Base-by-base conservation (phyloP, 2,113 vertebrate species). In the Cottus gobio region DNA sequence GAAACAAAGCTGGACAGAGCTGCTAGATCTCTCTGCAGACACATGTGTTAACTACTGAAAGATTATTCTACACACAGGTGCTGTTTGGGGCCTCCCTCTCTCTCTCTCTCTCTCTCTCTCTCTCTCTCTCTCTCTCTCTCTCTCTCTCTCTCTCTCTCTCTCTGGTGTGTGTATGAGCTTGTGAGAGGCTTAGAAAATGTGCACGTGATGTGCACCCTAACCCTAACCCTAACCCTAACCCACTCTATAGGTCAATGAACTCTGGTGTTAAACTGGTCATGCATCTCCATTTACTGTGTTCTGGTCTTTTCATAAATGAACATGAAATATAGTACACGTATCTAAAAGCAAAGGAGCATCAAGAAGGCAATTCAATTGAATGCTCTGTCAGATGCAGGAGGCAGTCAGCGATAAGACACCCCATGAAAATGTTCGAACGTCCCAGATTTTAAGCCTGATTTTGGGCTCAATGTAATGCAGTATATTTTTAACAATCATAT, bases 21-120 rank as follows among this genome's bases (percentile, higher is more conserved):
- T 89, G 80, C 94, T 92, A 83, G 94, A 94, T 91, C 89, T 87
- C 89, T 94, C 94, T 92, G 90, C 91, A 94, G 91, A 94, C 91
- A 90, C 87, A 90, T 78, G 73, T 91, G 85, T 61, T 64, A 36
- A 68, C 79, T 26, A 90, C 76, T 92, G 82, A 84, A 85, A 84
- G 91, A 93, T 91, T 91, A 85, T 93, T 92, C 90, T 86, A 89
- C 85, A 93, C 82, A 87, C 90, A 90, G 83, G 72, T 89, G 77
- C 77, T 89, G 84, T 91, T 89, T 74, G 60, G 83, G 86, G 88
- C 75, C 86, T 85, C 87, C 84, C 79, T 87, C 82, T 57, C 82
- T 69, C 85, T 11, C 54, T 68, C 39, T 70, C 73, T n/a, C 73
- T 71, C 30, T 36, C 62, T 39, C 61, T 39, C 22, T 39, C 62